Conservation (phyloP, 2,888 invertebrate genomes). For the Agrotis exclamationis region DNA sequence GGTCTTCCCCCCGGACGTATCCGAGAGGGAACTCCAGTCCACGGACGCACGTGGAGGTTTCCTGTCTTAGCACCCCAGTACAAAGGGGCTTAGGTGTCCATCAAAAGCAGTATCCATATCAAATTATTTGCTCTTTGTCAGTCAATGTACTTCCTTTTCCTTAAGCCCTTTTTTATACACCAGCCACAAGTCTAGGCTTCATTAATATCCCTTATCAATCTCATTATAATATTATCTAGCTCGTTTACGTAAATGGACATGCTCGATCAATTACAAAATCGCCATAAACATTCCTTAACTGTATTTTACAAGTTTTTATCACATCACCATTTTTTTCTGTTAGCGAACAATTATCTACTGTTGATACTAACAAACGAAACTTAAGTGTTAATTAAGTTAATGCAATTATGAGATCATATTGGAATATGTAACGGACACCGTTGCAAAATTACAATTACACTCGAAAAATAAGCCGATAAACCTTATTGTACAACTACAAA, state of each 20-base stretch:
- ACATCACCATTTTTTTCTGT: conserved; percentile 40
- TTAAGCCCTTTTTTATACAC: conserved; percentile 1
- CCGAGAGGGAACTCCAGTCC: no score
- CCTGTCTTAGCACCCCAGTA: no score
- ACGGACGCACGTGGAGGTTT: no score
- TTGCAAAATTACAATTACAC: conserved; percentile 40
- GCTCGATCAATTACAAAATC: conserved; percentile 50
- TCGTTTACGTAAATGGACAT: conserved; percentile 33
- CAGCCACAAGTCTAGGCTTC: conserved; percentile 3
- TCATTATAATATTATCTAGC: conserved; percentile 56
- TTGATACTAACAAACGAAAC: conserved; percentile 75
- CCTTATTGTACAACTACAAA: conserved; percentile 2
- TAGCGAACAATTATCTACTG: conserved; percentile 72
- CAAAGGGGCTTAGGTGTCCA: neutral
- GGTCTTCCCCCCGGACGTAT: no score
- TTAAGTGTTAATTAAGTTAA: conserved; percentile 81
- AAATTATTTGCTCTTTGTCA: conserved; percentile 12
- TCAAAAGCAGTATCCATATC: neutral
- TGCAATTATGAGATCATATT: conserved; percentile 80
- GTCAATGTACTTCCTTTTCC: neutral
- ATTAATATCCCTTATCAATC: conserved; percentile 18
- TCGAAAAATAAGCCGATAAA: neutral
- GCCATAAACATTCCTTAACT: conserved; percentile 45
- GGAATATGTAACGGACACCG: conserved; percentile 68
- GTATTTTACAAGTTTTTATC: conserved; percentile 61